phyloP scores from a whole-genome alignment of 2,113 vertebrate species.

The Rhynchopsitta pachyrhyncha region DNA sequence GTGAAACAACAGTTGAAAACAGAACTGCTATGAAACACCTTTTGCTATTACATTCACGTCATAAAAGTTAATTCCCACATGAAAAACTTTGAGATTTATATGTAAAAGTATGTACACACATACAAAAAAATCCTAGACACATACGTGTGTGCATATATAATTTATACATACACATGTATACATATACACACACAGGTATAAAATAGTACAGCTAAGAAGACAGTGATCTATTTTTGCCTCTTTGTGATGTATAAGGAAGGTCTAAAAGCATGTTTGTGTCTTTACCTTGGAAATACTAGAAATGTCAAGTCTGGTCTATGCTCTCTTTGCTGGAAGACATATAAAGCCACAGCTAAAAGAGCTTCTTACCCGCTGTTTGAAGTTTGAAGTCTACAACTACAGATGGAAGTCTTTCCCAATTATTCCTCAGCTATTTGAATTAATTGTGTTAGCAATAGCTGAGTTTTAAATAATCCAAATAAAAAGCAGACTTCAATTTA shows the following conservation, averaged over 20 bases:
- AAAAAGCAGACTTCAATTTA: neutral
- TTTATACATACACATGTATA: neutral
- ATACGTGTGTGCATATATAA: neutral
- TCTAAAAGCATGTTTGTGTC: neutral
- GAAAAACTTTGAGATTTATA: neutral
- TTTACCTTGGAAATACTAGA: neutral
- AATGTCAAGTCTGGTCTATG: neutral
- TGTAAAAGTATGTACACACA: neutral
- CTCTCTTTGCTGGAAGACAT: constrained; percentile 1
- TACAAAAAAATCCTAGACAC: neutral
- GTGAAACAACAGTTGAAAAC: neutral
- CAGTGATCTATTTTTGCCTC: neutral
- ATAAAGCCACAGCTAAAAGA: neutral
- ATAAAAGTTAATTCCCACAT: neutral
- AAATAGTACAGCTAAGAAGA: neutral
- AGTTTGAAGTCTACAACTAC: neutral
- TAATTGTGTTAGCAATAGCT: neutral
- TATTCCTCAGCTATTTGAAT: neutral
- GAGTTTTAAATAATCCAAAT: neutral
- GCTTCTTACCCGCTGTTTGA: neutral
- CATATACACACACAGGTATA: neutral
- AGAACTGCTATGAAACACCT: neutral
- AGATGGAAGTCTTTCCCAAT: neutral
- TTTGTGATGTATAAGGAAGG: neutral
- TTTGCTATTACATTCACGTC: neutral